phyloP scores from a whole-genome alignment of 2,888 invertebrate species.

The Frankliniella intonsa region DNA sequence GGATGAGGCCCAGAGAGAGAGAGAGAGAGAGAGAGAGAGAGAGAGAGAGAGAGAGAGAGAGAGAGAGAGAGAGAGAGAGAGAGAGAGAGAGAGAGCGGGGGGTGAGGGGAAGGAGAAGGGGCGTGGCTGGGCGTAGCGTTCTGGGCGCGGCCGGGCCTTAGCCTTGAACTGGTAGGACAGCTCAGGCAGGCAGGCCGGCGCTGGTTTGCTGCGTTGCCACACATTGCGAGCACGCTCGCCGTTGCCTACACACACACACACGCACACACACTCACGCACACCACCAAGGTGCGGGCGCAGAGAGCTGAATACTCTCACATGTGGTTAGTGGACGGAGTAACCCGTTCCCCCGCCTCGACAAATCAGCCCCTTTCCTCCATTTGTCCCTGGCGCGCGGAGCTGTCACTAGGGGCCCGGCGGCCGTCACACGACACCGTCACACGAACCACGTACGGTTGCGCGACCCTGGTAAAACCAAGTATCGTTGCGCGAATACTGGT shows the following conservation, averaged over 20 bases:
- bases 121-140: background rate
- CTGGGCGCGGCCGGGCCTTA: constrained; percentile 18
- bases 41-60: too few species aligned
- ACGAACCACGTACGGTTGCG: too few species aligned
- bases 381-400: background rate
- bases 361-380: constrained; percentile 1
- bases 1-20: too few species aligned
- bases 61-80: background rate
- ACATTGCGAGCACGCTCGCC: constrained; percentile 7
- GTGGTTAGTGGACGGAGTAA: background rate
- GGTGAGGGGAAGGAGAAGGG: background rate
- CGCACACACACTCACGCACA: background rate
- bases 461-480: too few species aligned
- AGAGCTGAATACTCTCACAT: background rate
- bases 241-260: constrained; percentile 10
- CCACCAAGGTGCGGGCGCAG: too few species aligned
- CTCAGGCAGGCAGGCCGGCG: background rate
- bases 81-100: background rate
- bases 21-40: too few species aligned
- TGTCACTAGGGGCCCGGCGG: too few species aligned
- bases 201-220: constrained; percentile 12
- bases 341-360: constrained; percentile 3
- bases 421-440: too few species aligned
- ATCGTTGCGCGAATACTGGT: too few species aligned
- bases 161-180: constrained; percentile 11